Evolutionary conservation across 2,113 vertebrate genomes (phyloP), one percentile per base, ranked within the genome.

Genomic region (Ariopsis seemanni): DNA sequence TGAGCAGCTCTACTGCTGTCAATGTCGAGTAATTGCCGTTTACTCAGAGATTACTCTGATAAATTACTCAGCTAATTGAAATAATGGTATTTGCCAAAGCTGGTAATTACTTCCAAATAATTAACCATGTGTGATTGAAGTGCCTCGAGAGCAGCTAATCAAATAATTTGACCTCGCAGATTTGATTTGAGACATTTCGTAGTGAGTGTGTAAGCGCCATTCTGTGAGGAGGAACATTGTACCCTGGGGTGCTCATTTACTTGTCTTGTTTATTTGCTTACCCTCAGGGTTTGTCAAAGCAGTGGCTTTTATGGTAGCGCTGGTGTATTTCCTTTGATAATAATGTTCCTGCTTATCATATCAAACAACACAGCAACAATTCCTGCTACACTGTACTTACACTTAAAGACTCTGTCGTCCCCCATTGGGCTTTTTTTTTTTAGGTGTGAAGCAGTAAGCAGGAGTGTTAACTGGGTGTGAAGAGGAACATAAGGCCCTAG

Each of bases 401-500:
- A 7, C 58, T 88, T 90, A 87, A 72, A 82, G 53, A 69, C 63
- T 78, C 82, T 83, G 89, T 89, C 69, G 67, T 82, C 75, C 93
- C 91, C 94, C 91, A 93, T 94, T 94, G 94, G 30, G 20, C 6
- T 34, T 63, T 25, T 92, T 93, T 42, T 42, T 42, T 42, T 42
- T 95, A 93, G 92, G 90, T 92, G 92, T 95, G 93, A 94, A 91
- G 93, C 92, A 93, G 94, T 96, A 95, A 96, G 94, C 92, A 91
- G 90, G 93, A 92, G 92, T 96, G 95, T 95, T 96, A 96, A 96
- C 93, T 92, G 94, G 95, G 94, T 96, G 96, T 96, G 96, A 97
- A 96, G 95, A 96, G 95, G 95, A 94, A 94, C 89, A 89, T 83
- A 74, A 92, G 94, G 92, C 95, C 94, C 93, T 94, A 93, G 93